phyloP scores from a whole-genome alignment of 2,113 vertebrate genomes.

The Tursiops truncatus region DNA sequence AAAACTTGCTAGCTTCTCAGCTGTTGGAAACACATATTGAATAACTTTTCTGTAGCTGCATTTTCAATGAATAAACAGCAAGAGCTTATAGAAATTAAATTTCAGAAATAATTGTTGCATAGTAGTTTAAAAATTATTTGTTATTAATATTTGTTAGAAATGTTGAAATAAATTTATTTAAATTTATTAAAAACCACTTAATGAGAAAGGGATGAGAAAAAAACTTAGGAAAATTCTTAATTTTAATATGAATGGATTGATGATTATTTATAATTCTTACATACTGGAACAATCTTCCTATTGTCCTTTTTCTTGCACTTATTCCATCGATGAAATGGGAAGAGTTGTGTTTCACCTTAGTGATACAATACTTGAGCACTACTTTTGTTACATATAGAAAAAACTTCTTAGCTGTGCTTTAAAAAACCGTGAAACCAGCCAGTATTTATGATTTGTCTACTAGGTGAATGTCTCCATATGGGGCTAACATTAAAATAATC shows the following conservation, averaged over 20 bases:
- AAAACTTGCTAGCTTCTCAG: background rate
- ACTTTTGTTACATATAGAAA: background rate
- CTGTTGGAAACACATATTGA: background rate
- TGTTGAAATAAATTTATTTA: constrained; percentile 14
- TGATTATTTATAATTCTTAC: background rate
- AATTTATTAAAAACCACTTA: background rate
- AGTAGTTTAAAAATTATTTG: background rate
- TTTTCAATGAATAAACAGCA: constrained; percentile 10
- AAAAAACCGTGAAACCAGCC: background rate
- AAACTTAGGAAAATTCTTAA: background rate
- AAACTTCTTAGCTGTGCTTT: background rate
- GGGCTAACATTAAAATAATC: background rate
- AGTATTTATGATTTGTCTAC: background rate
- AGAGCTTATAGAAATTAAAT: constrained; percentile 10
- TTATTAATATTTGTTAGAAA: background rate
- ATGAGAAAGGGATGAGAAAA: background rate
- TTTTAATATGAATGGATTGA: constrained; percentile 4
- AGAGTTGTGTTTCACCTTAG: background rate
- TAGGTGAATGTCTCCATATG: background rate
- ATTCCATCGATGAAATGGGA: background rate
- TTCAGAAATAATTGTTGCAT: background rate
- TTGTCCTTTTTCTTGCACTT: background rate
- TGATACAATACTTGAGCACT: background rate
- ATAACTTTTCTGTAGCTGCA: background rate
- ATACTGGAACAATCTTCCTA: background rate